phyloP scores from a whole-genome alignment of 2,797 vertebrate species.

The Leptatherina wallacei region DNA sequence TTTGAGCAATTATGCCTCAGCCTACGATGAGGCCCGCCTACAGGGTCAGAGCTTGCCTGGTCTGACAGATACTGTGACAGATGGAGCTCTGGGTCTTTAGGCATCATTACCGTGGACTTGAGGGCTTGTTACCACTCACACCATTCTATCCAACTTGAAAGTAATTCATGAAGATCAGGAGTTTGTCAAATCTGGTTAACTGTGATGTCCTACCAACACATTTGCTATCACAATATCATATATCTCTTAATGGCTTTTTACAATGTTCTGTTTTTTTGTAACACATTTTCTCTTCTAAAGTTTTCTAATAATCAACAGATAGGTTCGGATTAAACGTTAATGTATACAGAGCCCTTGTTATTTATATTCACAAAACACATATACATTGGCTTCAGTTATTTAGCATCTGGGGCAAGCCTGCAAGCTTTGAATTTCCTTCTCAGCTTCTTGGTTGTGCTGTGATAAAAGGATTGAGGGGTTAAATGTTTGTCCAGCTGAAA shows the following conservation, averaged over 20 bases:
- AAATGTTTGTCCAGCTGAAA: slow-evolving; percentile 83
- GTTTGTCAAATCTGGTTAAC: slow-evolving; percentile 35
- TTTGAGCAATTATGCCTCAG: slow-evolving; percentile 46
- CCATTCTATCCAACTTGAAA: slow-evolving; percentile 40
- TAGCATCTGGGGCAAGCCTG: slow-evolving; percentile 51
- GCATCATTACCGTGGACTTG: slow-evolving; percentile 67
- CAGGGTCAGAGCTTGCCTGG: slow-evolving; percentile 39
- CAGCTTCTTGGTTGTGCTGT: slow-evolving; percentile 55
- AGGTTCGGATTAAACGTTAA: not conserved
- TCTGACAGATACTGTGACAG: slow-evolving; percentile 67
- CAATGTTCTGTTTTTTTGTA: not conserved
- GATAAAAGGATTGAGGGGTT: slow-evolving; percentile 78
- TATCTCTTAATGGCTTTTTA: slow-evolving; percentile 10
- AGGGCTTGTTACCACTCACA: slow-evolving; percentile 64
- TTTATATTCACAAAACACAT: slow-evolving; percentile 32
- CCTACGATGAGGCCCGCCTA: slow-evolving; percentile 45
- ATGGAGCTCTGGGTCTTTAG: slow-evolving; percentile 70
- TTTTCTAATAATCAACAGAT: not conserved
- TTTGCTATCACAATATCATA: not conserved
- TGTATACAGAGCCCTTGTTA: slow-evolving; percentile 14
- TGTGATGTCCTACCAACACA: slow-evolving; percentile 22
- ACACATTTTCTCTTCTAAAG: slow-evolving; percentile 6
- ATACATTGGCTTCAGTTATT: slow-evolving; percentile 38
- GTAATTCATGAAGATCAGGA: slow-evolving; percentile 44
- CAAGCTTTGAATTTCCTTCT: slow-evolving; percentile 65